A percentile compares a stretch with the other conserved stretches of the same genome.
Evolutionary conservation across 1,140 invertebrate species (phyloP).

Genomic region (Metaphire vulgaris): DNA sequence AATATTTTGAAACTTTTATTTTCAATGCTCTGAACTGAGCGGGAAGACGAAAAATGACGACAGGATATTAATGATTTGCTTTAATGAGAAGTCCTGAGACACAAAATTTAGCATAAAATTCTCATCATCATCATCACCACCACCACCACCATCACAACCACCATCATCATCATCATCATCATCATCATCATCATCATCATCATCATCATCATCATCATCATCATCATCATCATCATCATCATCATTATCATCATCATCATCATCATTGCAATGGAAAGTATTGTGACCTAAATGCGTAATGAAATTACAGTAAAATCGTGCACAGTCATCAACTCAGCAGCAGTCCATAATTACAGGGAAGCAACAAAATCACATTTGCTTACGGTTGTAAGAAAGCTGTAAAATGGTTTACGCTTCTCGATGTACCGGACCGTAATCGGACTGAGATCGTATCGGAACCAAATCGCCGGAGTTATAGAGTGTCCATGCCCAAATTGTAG

Average conservation of each 20-base stretch:
- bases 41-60: too few relatives aligned
- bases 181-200: constrained; percentile 28
- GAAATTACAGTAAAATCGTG: too few relatives aligned
- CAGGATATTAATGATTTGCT: too few relatives aligned
- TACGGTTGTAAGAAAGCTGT: constrained; percentile 60
- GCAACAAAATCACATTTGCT: constrained; percentile 34
- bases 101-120: too few relatives aligned
- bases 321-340: not conserved
- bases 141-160: too few relatives aligned
- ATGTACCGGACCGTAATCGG: constrained; percentile 61
- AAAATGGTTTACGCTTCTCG: constrained; percentile 57
- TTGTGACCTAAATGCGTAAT: too few relatives aligned
- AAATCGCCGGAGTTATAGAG: constrained; percentile 57
- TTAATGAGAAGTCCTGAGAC: too few relatives aligned
- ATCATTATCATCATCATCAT: constrained; percentile 25
- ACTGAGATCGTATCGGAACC: constrained; percentile 60
- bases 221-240: constrained; percentile 22
- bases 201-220: constrained; percentile 28
- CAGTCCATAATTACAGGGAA: constrained; percentile 7
- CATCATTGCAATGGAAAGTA: too few relatives aligned
- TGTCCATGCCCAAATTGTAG: constrained; percentile 52
- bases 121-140: too few relatives aligned
- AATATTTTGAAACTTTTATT: too few relatives aligned
- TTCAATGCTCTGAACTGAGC: too few relatives aligned
- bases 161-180: too few relatives aligned